Base-by-base conservation (phyloP, 2,113 vertebrate species). In the Malurus elegans region DNA sequence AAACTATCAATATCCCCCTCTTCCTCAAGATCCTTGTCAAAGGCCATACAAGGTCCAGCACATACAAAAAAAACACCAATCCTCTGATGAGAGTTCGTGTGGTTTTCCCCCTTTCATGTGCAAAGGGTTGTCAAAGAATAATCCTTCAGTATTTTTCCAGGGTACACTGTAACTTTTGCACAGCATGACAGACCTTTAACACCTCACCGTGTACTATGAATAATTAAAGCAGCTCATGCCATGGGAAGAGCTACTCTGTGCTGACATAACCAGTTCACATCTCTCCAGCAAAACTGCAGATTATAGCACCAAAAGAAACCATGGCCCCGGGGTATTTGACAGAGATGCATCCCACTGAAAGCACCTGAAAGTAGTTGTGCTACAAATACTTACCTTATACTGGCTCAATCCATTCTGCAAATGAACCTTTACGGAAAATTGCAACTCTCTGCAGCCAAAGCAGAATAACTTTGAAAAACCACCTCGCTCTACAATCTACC, bases 121-220 rank as follows among this genome's bases (percentile, higher is more conserved):
- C n/a, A 86, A 72, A 92, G 42, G 9, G 25, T 3, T 64, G n/a
- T 85, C 87, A 81, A 76, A 70, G 70, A 84, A 72, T 56, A 83
- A 90, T 42, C 28, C 64, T 84, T 62, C 82, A 48, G 69, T 61
- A 51, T 62, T 91, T 82, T 96, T 95, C 81, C 92, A 91, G 50
- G 24, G 26, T 66, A 58, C n/a, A 18, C 36, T 66, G 50, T 44
- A 94, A 79, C 79, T 94, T 93, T 4, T 76, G 84, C 93, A 76
- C 58, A 89, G 70, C 12, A 3, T 18, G 57, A 87, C 0, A 87
- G 82, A 94, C 82, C 75, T 94, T 73, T 47, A 93, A 62, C 79
- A 78, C 48, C 47, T 92, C 10, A 0, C 50, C 23, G 18, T 5
- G 28, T 24, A 62, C 36, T 32, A 51, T 29, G 47, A 94, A 92